Evolutionary conservation across 2,888 invertebrate genomes (phyloP).

Genomic region (Tupiocoris notatus): DNA sequence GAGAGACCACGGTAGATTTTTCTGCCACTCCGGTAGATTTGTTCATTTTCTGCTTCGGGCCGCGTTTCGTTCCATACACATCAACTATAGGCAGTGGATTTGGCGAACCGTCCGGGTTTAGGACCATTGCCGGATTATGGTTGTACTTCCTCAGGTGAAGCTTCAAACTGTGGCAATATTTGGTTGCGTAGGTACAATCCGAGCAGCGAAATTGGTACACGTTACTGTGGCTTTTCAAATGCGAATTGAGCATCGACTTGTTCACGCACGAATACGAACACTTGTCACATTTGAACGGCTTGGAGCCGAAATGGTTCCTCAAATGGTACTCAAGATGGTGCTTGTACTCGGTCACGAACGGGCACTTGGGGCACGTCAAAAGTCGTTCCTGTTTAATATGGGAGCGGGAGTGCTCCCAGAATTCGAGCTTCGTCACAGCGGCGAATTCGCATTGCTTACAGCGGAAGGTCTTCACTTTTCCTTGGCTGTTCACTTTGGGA

Average conservation of each 20-base stretch:
- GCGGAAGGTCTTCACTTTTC: constrained; percentile 61
- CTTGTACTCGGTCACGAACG: constrained; percentile 97
- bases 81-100: constrained; percentile 86
- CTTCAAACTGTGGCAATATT: constrained; percentile 97
- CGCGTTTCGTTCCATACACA: constrained; percentile 84
- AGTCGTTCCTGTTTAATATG: constrained; percentile 94
- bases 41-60: constrained; percentile 66
- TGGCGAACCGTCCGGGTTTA: constrained; percentile 84
- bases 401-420: constrained; percentile 86
- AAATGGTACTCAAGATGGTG: constrained; percentile 98
- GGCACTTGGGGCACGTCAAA: constrained; percentile 86
- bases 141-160: constrained; percentile 88
- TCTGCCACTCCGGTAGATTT: constrained; percentile 23
- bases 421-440: constrained; percentile 83
- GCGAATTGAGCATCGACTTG: constrained; percentile 98
- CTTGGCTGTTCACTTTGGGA: constrained; percentile 71
- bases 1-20: constrained; percentile 39
- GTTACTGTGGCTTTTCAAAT: constrained; percentile 91
- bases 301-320: constrained; percentile 89
- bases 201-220: constrained; percentile 90
- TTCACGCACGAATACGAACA: constrained; percentile 93
- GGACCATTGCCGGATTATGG: constrained; percentile 86
- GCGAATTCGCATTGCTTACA: constrained; percentile 55
- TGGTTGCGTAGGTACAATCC: constrained; percentile 93
- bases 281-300: constrained; percentile 90